Base-by-base conservation (phyloP, 2,797 vertebrate species). In the Arctocebus calabarensis region DNA sequence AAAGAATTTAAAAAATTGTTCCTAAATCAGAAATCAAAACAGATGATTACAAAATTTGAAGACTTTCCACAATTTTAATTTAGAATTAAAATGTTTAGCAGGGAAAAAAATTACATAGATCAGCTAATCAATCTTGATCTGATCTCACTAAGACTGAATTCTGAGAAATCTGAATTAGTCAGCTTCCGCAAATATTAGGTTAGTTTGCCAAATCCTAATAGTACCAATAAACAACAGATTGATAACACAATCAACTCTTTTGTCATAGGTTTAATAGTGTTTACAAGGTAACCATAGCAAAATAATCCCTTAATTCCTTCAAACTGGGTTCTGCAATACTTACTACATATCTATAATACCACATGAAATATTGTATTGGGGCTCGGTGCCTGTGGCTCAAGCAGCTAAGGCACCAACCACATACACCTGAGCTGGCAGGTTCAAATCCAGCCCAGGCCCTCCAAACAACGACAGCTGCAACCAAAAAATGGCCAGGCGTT, bases 1-100 rank as follows among this genome's bases (percentile, higher is more conserved):
- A 99, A 98, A 94, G 99, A 99, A 71, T 95, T 98, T 98, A 99
- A 98, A 97, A 98, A 86, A 96, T 99, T 99, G 96, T 99, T 99
- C 96, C 99, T 99, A 98, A 89, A 97, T 90, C 91, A 4, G 23
- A 94, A 85, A 97, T 40, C 34, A 97, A 97, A 96, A 88, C 37
- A 98, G 70, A 89, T 45, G 4, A 85, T 75, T 91, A 96, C 1
- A 70, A 89, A 82, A 27, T 90, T 22, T 86, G 61, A 0, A 83
- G 57, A 95, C 16, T 82, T 86, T 40, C 64, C 64, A 78, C 20
- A 74, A 70, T 6, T 97, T 93, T 84, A 84, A 88, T 74, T 88
- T 81, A 27, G 61, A 92, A 81, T 81, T 71, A 74, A 85, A 78
- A 34, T 88, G 22, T 57, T 79, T 11, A 77, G 45, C 17, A 64